phyloP scores from a whole-genome alignment of 2,888 invertebrate species.

The Lasius fuliginosus region DNA sequence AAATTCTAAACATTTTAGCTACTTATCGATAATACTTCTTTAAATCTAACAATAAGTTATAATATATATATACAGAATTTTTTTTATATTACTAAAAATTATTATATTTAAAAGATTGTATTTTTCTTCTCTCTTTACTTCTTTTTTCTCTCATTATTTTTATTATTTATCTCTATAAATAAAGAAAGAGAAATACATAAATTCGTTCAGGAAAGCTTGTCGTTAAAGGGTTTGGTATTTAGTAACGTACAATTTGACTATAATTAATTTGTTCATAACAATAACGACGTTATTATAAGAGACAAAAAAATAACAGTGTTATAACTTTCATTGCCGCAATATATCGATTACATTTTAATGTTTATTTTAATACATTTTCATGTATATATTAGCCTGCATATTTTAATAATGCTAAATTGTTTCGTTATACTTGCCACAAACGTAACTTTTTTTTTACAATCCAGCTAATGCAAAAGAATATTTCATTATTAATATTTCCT shows the following conservation, averaged over 20 bases:
- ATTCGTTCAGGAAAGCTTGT: neutral
- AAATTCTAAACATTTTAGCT: neutral
- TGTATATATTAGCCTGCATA: neutral
- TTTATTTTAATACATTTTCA: slow-evolving; percentile 11
- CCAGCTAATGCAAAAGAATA: neutral
- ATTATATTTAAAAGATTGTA: neutral
- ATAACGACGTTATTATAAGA: neutral
- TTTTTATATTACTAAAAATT: neutral
- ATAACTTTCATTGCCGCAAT: neutral
- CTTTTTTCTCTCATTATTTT: neutral
- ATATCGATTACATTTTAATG: neutral
- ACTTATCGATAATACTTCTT: neutral
- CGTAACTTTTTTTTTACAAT: neutral
- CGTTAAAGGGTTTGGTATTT: neutral
- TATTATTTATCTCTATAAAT: neutral
- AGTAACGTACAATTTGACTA: neutral
- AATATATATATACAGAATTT: neutral
- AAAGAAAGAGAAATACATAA: neutral
- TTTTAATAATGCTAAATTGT: neutral
- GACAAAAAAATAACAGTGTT: neutral
- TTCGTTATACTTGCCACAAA: neutral
- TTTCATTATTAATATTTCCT: neutral
- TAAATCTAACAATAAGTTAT: neutral
- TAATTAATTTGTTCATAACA: neutral
- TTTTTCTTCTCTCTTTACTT: neutral